Conservation (phyloP, 2,888 invertebrate genomes). For the Drosophila rubida region DNA sequence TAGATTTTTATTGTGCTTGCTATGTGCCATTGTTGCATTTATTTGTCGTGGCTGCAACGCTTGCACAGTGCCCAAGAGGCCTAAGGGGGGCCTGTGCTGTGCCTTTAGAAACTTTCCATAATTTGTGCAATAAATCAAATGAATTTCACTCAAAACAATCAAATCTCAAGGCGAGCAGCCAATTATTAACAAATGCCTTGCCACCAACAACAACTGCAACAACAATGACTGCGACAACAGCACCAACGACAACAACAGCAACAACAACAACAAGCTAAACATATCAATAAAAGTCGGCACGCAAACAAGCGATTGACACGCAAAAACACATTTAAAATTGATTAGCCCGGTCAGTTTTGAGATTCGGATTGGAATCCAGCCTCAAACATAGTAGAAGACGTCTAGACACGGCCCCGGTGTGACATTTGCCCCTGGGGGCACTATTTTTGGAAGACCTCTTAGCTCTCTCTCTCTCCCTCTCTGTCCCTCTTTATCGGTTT, state of each 20-base stretch:
- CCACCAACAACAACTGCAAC: conserved; percentile 16
- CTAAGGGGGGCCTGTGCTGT: conserved; percentile 25
- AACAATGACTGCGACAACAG: conserved; percentile 21
- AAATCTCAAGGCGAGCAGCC: conserved; percentile 65
- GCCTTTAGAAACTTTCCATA: conserved; percentile 60
- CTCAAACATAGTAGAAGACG: conserved; percentile 63
- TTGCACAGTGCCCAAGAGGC: conserved; percentile 60
- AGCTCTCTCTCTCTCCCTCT: background rate
- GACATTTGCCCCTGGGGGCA: conserved; percentile 70
- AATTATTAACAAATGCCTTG: conserved; percentile 70
- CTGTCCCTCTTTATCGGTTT: background rate
- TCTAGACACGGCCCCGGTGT: conserved; percentile 72
- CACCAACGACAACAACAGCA: conserved; percentile 33
- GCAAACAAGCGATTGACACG: conserved; percentile 81
- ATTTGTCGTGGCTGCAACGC: conserved; percentile 47
- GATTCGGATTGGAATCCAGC: conserved; percentile 37
- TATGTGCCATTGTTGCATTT: conserved; percentile 26
- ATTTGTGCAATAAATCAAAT: conserved; percentile 80
- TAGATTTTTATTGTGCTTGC: conserved; percentile 34
- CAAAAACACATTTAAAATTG: conserved; percentile 81
- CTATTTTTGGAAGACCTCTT: conserved; percentile 19
- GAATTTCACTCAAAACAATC: conserved; percentile 78
- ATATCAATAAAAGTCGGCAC: conserved; percentile 78
- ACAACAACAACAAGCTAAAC: conserved; percentile 57
- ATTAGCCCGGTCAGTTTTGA: conserved; percentile 62